These are phyloP conservation scores for Conomelus anceps DNA, from an alignment of 2,888 invertebrate genomes.

Conservation along the genomic window DNA sequence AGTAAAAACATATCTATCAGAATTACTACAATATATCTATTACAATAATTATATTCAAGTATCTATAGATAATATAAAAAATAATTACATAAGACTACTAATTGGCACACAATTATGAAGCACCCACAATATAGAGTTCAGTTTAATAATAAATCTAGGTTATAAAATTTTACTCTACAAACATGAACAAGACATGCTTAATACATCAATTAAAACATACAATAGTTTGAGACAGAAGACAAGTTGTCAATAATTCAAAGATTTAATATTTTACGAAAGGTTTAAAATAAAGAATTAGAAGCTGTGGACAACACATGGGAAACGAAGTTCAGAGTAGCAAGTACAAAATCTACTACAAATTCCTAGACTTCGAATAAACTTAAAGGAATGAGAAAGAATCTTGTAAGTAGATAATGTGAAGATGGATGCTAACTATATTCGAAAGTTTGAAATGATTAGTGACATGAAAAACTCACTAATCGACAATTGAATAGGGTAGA, in stretches of 20 bases:
- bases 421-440: too few relatives aligned
- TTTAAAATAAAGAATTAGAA: too few relatives aligned
- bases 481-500: too few relatives aligned
- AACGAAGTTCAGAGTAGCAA: too few relatives aligned
- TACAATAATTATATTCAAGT: neutral
- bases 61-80: neutral
- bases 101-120: neutral
- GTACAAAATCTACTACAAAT: too few relatives aligned
- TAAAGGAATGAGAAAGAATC: too few relatives aligned
- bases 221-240: neutral
- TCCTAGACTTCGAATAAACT: too few relatives aligned
- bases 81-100: neutral
- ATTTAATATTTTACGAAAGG: neutral
- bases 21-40: neutral
- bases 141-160: neutral
- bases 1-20: neutral
- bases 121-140: neutral
- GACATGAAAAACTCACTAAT: too few relatives aligned
- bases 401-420: too few relatives aligned
- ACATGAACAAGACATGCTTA: neutral
- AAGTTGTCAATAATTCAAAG: neutral
- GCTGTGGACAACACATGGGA: too few relatives aligned
- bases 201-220: neutral
- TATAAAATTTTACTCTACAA: neutral
- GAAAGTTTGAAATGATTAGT: too few relatives aligned